Conservation (phyloP, 2,113 vertebrate genomes). For the Psittacula cyanocephala region DNA sequence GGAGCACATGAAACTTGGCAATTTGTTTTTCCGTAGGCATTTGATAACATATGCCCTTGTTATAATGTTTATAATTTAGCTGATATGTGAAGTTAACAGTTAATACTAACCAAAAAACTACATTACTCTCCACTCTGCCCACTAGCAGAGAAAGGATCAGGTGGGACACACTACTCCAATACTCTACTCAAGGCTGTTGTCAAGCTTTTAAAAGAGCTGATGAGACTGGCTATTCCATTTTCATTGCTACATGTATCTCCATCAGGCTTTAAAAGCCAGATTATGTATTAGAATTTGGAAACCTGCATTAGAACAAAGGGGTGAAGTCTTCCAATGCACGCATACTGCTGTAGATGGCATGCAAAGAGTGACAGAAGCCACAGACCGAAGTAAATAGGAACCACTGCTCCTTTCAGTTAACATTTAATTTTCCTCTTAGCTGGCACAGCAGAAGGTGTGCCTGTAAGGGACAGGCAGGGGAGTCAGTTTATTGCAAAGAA, state of each 20-base stretch:
- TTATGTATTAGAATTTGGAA: neutral
- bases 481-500: neutral
- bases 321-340: neutral
- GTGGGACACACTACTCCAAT: neutral
- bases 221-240: neutral
- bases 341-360: neutral
- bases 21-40: neutral
- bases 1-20: neutral
- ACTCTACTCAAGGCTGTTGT: neutral
- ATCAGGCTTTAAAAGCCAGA: neutral
- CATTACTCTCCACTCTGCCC: neutral
- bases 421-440: neutral
- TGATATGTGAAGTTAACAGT: neutral
- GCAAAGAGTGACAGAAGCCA: neutral
- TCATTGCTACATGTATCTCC: neutral
- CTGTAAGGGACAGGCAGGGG: neutral
- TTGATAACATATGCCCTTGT: neutral
- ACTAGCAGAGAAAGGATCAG: neutral
- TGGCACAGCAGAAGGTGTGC: neutral
- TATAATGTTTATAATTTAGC: neutral
- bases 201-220: neutral
- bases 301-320: neutral
- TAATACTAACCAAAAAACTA: neutral
- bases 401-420: neutral
- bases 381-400: neutral